Percentiles rank a stretch among this genome's conserved stretches.
Conservation (phyloP, 2,113 vertebrate species). For the Anseranas semipalmata region DNA sequence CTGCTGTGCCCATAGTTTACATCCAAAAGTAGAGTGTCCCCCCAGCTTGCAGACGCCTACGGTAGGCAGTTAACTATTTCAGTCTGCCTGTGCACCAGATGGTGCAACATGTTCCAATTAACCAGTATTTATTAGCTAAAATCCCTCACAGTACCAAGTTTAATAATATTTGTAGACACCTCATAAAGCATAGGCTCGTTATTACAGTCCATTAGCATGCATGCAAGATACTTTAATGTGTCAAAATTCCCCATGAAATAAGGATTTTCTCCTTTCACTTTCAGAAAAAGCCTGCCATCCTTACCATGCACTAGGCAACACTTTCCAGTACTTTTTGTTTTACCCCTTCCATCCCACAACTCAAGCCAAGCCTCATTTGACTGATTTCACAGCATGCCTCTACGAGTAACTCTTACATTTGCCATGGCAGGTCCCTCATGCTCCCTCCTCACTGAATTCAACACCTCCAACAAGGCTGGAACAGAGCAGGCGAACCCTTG, state of each 20-base stretch:
- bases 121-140: not conserved
- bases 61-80: not conserved
- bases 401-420: not conserved
- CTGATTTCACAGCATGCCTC: not conserved
- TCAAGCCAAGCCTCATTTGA: not conserved
- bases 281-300: not conserved
- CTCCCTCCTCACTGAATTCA: not conserved
- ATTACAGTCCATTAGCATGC: conserved; percentile 2
- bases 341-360: not conserved
- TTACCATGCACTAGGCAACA: not conserved
- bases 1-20: not conserved
- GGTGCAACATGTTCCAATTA: not conserved
- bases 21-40: not conserved
- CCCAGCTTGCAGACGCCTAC: not conserved
- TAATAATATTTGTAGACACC: not conserved
- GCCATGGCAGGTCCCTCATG: not conserved
- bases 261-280: conserved; percentile 15
- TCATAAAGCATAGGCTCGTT: not conserved
- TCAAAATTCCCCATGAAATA: conserved; percentile 46
- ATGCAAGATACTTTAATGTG: conserved; percentile 45
- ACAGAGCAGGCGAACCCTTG: not conserved
- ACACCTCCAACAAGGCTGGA: not conserved
- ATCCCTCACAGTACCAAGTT: not conserved
- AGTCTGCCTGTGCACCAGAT: not conserved
- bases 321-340: not conserved